Conservation (phyloP, 2,888 invertebrate species). For the Acleris literana region DNA sequence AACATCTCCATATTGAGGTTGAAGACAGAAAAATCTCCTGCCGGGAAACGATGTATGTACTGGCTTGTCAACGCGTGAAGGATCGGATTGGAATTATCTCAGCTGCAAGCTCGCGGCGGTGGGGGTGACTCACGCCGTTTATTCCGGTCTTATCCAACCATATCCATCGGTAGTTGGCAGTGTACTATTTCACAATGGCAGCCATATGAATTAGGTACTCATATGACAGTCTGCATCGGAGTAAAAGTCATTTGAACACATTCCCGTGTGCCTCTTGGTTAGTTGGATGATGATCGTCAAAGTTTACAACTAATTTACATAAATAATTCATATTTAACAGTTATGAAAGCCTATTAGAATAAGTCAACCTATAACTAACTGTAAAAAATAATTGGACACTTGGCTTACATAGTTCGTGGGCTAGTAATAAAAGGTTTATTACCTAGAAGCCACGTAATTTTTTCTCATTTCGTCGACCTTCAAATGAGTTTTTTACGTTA, state of each 20-base stretch:
- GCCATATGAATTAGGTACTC: no score
- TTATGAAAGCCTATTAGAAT: background rate
- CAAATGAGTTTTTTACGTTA: background rate
- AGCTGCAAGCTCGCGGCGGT: constrained; percentile 6
- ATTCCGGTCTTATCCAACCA: no score
- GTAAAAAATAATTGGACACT: background rate
- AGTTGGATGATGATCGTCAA: no score
- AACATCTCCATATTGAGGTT: constrained; percentile 62
- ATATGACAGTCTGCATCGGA: no score
- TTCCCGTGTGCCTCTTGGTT: no score
- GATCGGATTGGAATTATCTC: constrained; percentile 33
- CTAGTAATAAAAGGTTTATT: constrained; percentile 19
- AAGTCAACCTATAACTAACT: no score
- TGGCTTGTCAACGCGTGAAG: constrained; percentile 29
- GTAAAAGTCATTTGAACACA: no score
- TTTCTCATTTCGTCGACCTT: background rate
- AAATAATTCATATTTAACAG: background rate
- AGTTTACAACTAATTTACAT: background rate
- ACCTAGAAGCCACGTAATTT: constrained; percentile 1
- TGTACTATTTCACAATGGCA: background rate
- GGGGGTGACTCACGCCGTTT: no score
- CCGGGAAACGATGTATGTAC: constrained; percentile 33
- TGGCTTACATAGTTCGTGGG: constrained; percentile 12
- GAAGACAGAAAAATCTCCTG: constrained; percentile 63
- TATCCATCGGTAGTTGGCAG: no score